Evolutionary conservation across 2,797 vertebrate genomes (phyloP), one percentile per base, ranked within the genome.

Genomic region (Triplophysa bombifrons): DNA sequence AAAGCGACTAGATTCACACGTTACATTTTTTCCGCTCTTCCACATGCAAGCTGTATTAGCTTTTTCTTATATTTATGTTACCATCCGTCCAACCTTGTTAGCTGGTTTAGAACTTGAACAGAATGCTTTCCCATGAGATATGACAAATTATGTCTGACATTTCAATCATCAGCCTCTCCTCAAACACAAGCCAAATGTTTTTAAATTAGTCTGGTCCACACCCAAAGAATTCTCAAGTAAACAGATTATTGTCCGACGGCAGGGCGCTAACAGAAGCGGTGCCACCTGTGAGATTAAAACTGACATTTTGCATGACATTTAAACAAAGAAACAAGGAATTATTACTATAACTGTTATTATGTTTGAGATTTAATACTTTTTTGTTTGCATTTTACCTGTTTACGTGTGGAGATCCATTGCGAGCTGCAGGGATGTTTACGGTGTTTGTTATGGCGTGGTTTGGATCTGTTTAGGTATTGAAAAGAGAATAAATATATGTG

Each of bases 221-320:
- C 60, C 22, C 11, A 56, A 79, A 72, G 61, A 72, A 67, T 80
- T 67, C 61, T 56, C 61, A 44, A 73, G 61, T 80, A 80, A 80
- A 80, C 70, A 80, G 77, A 80, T 72, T 80, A 73, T 58, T 58
- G 76, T 71, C 68, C 11, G 12, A 64, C 58, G 7, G 56, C 66
- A 1, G 41, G 19, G 10, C 50, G 65, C 75, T 38, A 53, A 65
- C 60, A 55, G 69, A 72, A 55, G 69, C 64, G 48, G 53, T 72
- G 76, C 48, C 76, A 78, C 76, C 69, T 48, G 70, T 51, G 1
- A 73, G 70, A 80, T 80, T 80, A 80, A 66, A 72, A 56, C 70
- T 80, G 77, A 67, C 70, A 80, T 80, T 80, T 72, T 58, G 27
- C 14, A 2, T 80, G 77, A 73, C 77, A 80, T 80, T 80, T 80